Percentiles rank a stretch among this genome's conserved stretches.
Conservation (phyloP, 2,888 invertebrate genomes). For the Zygogramma bicolorata region DNA sequence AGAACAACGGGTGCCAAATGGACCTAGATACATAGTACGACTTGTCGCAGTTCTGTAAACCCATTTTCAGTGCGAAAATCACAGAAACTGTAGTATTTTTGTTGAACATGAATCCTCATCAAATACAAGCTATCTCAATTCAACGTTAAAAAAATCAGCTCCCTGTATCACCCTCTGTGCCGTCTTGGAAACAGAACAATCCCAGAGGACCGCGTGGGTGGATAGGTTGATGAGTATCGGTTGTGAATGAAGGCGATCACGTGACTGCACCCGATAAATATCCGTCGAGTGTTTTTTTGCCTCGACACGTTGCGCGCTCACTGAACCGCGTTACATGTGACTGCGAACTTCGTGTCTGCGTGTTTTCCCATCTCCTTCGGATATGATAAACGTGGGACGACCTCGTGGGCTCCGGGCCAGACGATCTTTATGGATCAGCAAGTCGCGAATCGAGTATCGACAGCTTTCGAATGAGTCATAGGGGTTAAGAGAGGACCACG, state of each 20-base stretch:
- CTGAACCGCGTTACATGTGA: conserved; percentile 1
- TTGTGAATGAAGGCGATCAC: conserved; percentile 6
- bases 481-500: too few species aligned
- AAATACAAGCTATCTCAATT: too few species aligned
- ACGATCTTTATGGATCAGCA: conserved; percentile 3
- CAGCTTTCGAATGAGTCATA: background rate
- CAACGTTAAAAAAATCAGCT: too few species aligned
- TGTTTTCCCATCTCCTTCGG: background rate
- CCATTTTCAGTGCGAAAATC: too few species aligned
- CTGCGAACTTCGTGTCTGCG: background rate
- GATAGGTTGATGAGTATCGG: background rate
- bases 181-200: background rate
- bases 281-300: conserved; percentile 4
- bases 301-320: background rate
- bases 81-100: too few species aligned
- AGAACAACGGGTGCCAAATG: too few species aligned
- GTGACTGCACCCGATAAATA: conserved; percentile 4
- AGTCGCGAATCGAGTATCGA: conserved; percentile 1
- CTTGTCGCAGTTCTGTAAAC: too few species aligned
- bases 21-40: too few species aligned
- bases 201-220: background rate
- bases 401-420: background rate
- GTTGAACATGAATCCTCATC: too few species aligned
- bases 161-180: background rate
- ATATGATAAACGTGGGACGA: conserved; percentile 7